Evolutionary conservation across 2,797 vertebrate species (phyloP), one percentile per base, ranked within the genome.

Genomic region (Anabas testudineus): DNA sequence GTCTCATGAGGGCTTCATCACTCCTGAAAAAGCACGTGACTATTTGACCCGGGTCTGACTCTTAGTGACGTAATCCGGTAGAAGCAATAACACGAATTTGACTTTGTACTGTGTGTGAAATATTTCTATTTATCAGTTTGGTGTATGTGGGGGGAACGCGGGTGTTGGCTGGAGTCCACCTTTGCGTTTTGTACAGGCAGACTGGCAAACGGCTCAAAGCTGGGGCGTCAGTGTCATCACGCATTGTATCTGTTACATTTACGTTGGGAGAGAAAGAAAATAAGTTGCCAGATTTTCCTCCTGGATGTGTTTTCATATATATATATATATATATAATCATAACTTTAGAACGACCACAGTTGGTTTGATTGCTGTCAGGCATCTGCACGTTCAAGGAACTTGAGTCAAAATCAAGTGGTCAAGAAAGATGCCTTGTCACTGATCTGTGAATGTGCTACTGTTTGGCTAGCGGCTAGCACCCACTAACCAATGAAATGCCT

Each of bases 21-120:
- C 66, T 54, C 47, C 32, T 57, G 71, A 53, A 60, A 60, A 64
- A 78, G 54, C 65, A 13, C 61, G 43, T 55, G 51, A 68, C 51
- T 57, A 58, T 68, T 83, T 69, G 56, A 87, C 71, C 82, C 5
- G 55, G 76, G 76, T 87, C 76, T 62, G 62, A 83, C 48, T 67
- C 48, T 81, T 74, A 22, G 76, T 58, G 45, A 72, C 69, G 56
- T 54, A 55, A 78, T 87, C 79, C 55, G 61, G 88, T 68, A 83
- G 72, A 90, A 93, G 93, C 93, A 95, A 94, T 94, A 94, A 93
- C 56, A 80, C 10, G 13, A 83, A 71, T 87, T 85, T 73, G 74
- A 85, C 72, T 92, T 90, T 90, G 18, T 90, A 87, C 69, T 86
- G 78, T 89, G 77, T 90, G 76, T 90, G 73, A 86, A 78, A 73